Conservation (phyloP, 2,888 invertebrate species). For the Conops quadrifasciatus region DNA sequence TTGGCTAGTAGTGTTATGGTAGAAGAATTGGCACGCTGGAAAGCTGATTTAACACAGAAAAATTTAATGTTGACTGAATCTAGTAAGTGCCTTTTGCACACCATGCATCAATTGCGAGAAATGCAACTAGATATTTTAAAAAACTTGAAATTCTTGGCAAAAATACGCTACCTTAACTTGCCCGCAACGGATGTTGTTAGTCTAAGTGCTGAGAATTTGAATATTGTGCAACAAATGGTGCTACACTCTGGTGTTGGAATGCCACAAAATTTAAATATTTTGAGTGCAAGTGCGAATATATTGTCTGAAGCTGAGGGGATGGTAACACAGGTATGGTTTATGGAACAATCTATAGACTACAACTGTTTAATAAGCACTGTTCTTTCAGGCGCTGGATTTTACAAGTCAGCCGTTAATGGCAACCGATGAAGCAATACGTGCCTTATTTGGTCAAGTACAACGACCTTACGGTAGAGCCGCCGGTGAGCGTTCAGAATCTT, state of each 20-base stretch:
- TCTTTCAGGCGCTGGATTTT: conserved; percentile 56
- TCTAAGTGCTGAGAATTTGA: conserved; percentile 62
- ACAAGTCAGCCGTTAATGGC: conserved; percentile 61
- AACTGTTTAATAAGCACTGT: neutral
- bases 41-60: conserved; percentile 76
- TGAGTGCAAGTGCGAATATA: conserved; percentile 56
- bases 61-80: conserved; percentile 62
- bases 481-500: neutral
- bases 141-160: conserved; percentile 62
- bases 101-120: conserved; percentile 63
- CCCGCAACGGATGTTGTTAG: conserved; percentile 62
- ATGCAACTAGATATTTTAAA: conserved; percentile 62
- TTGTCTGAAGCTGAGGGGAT: conserved; percentile 62
- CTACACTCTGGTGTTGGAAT: conserved; percentile 64
- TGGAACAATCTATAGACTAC: neutral
- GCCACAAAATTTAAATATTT: conserved; percentile 59
- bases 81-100: conserved; percentile 58
- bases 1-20: conserved; percentile 93
- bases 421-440: conserved; percentile 64
- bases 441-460: conserved; percentile 61
- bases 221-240: conserved; percentile 64
- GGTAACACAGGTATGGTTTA: conserved; percentile 55
- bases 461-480: conserved; percentile 45
- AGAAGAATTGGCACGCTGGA: conserved; percentile 89
- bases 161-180: conserved; percentile 60